These are phyloP conservation scores for Crotalus viridis DNA, from an alignment of 2,113 vertebrate genomes.

Conservation along the genomic window DNA sequence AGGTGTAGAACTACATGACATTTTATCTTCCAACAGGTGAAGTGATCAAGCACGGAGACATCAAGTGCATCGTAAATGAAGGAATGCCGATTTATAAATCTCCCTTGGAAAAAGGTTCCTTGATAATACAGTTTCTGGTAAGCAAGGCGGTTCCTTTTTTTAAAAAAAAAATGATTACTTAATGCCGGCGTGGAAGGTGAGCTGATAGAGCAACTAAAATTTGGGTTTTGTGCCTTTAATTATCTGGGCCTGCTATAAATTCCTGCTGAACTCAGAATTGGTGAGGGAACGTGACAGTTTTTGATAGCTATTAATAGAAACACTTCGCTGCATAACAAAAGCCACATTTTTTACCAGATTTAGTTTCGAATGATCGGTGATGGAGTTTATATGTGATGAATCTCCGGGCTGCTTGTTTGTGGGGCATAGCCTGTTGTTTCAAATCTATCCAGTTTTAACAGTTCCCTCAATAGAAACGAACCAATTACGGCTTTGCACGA, in stretches of 20 bases:
- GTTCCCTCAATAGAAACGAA: neutral
- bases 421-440: neutral
- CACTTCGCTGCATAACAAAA: neutral
- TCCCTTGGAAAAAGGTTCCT: slow-evolving; percentile 84
- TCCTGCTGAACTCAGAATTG: neutral
- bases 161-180: neutral
- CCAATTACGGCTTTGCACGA: neutral
- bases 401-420: neutral
- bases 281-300: neutral
- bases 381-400: neutral
- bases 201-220: neutral
- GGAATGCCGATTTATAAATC: slow-evolving; percentile 90
- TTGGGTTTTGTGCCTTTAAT: neutral
- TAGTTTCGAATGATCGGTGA: neutral
- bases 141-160: slow-evolving; percentile 39
- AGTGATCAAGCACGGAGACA: slow-evolving; percentile 83
- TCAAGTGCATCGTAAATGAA: slow-evolving; percentile 82
- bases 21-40: slow-evolving; percentile 73
- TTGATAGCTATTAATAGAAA: neutral
- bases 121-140: slow-evolving; percentile 88
- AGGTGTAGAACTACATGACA: too few species aligned
- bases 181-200: neutral
- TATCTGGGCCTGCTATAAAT: neutral
- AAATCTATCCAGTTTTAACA: neutral
- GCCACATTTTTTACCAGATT: neutral